phyloP scores from a whole-genome alignment of 2,797 vertebrate genomes.

The Sparus aurata region DNA sequence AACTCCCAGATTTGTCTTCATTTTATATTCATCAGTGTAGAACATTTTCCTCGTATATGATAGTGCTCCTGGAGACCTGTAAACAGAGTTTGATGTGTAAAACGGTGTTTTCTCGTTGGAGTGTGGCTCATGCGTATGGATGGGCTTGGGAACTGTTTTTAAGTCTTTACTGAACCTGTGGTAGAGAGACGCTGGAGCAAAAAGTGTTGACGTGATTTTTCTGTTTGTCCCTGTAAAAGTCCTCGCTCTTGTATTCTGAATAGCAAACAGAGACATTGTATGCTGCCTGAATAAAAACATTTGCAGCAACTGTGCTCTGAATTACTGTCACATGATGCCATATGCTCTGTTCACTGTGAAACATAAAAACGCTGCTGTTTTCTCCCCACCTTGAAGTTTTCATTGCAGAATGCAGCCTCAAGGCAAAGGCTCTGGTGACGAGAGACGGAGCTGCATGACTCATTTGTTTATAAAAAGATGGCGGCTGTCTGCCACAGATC shows the following conservation, averaged over 20 bases:
- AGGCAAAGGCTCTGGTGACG: constrained; percentile 51
- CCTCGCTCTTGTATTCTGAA: neutral
- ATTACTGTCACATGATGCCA: constrained; percentile 29
- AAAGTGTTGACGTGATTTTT: constrained; percentile 1
- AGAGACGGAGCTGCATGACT: constrained; percentile 63
- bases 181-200: neutral
- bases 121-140: neutral
- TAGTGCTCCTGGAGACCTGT: neutral
- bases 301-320: neutral
- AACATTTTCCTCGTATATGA: neutral
- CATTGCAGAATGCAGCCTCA: constrained; percentile 46
- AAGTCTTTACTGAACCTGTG: neutral
- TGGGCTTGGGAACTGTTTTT: neutral
- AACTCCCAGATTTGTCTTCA: neutral
- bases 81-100: neutral
- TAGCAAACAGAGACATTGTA: neutral
- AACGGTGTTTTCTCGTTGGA: neutral
- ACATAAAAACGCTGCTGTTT: constrained; percentile 41
- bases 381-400: constrained; percentile 40
- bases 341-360: constrained; percentile 15
- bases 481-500: constrained; percentile 69
- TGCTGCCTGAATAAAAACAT: neutral
- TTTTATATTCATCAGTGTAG: neutral
- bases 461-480: constrained; percentile 75
- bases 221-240: neutral